Conservation (phyloP, 1,140 invertebrate species). For the Caerostris darwini region DNA sequence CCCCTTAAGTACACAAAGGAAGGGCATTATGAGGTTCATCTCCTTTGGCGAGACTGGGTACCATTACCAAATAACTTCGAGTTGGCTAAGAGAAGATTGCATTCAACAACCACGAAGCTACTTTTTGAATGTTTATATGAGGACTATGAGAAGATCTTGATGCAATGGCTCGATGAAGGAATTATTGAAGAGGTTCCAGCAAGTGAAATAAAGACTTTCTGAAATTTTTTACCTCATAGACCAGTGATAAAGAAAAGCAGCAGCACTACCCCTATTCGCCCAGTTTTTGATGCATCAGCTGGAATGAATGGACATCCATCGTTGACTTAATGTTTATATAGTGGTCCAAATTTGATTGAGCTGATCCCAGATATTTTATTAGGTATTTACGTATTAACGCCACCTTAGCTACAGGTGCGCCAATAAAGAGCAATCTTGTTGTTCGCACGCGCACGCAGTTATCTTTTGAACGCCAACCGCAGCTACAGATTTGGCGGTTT, state of each 20-base stretch:
- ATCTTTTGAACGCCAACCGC: not conserved
- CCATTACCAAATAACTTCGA: not conserved
- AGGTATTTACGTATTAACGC: no score
- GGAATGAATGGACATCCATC: not conserved
- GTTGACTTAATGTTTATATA: conserved; percentile 23
- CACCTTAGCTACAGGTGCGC: no score
- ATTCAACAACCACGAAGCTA: not conserved
- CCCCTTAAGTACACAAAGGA: not conserved
- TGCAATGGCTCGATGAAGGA: not conserved
- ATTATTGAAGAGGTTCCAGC: not conserved
- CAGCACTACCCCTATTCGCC: no score
- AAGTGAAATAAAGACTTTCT: not conserved
- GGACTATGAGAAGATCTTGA: not conserved
- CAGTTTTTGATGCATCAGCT: no score
- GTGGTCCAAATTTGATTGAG: conserved; percentile 20
- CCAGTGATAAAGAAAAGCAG: not conserved
- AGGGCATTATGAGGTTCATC: not conserved
- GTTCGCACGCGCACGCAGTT: not conserved
- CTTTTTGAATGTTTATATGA: not conserved
- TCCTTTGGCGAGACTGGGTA: not conserved
- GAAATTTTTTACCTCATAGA: conserved; percentile 43
- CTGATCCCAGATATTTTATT: not conserved
- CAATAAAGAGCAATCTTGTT: not conserved
- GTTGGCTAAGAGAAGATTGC: not conserved
- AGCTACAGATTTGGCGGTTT: not conserved